Base-by-base conservation (phyloP, 2,797 vertebrate species). In the Mormyrops attenuatus region DNA sequence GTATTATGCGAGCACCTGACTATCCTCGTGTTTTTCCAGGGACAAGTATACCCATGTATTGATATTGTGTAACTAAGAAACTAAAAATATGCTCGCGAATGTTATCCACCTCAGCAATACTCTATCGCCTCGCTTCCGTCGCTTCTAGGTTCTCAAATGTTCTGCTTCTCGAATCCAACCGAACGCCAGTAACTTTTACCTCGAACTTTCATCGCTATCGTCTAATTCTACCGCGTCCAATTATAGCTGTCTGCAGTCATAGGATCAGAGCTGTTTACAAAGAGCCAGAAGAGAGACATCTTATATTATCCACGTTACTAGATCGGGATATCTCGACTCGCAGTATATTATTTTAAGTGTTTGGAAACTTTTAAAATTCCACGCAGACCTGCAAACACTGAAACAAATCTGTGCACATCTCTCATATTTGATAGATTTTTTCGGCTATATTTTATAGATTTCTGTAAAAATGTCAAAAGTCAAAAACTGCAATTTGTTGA, bases 261-360 rank as follows among this genome's bases (percentile, higher is more conserved):
- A 91, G 90, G 92, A 90, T 91, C 91, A 90, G 91, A 77, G 89
- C 80, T 91, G 91, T 92, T 92, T 92, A 91, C 93, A 85, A 89
- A 73, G 7, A 26, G 80, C 85, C 84, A 88, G 82, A 88, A 89
- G 84, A 52, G 88, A 88, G 91, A 69, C 69, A 88, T 90, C 89
- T 91, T 90, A 89, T 92, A 88, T 90, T 88, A 44, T 90, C 87
- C 90, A 53, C 52, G 26, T 90, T 88, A 86, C 88, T 85, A 90
- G 60, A 77, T 89, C 60, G 22, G 49, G 11, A n/a, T 38, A 38
- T 22, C 60, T 41, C 22, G 9, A 82, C 53, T 85, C n/a, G n/a
- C 60, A 15, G 49, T 26, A 84, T 30, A 38, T 84, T 89, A 52
- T 84, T 26, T 77, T 80, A 47, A 47, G 22, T 20, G 17, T 52